Evolutionary conservation across 2,888 invertebrate species (phyloP), one percentile per base, ranked within the genome.

Genomic region (Congeria kusceri): DNA sequence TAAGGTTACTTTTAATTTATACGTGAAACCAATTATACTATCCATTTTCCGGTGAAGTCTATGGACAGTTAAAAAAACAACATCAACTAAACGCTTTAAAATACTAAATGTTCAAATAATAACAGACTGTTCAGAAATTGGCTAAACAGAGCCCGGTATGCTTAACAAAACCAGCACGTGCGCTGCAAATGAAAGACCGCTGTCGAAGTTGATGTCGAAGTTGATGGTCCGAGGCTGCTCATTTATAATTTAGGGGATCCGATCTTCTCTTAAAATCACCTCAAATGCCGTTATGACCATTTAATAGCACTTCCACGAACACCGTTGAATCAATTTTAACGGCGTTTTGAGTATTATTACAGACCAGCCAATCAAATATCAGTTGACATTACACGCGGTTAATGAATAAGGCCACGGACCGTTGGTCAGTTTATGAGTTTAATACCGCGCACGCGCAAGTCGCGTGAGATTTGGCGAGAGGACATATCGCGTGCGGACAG

Each of bases 371-470:
- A 66, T 39, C 47, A 46, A 47, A 61, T 62, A 70, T 63, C 63
- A 32, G 64, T 56, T 80, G 75, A 75, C 79, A 71, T 63, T 44
- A 39, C 25, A 49, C 44, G 25, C 75, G 44, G 58, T 56, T 80
- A 49, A 53, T 49, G 49, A 39, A 61, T 65, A 47, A 68, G 53
- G 39, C 47, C 59, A 20, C 44, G 69, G 57, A 65, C 72, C 79
- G 68, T 74, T 77, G 71, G 68, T 67, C 76, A 73, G 65, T 77
- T 73, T 56, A 83, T 39, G 11, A 20, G 27, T 58, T 63, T 58
- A 75, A 62, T 57, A 44, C 66, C 53, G 28, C 23, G 29, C 32
- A 29, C 23, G 64, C 20, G 73, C 23, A 27, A 11, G 15, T 39
- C 39, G 9, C 53, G 53, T 53, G 53, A 53, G 53, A 20, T 53